Conservation (phyloP, 1,140 invertebrate genomes). For the Drosophila prosaltans region DNA sequence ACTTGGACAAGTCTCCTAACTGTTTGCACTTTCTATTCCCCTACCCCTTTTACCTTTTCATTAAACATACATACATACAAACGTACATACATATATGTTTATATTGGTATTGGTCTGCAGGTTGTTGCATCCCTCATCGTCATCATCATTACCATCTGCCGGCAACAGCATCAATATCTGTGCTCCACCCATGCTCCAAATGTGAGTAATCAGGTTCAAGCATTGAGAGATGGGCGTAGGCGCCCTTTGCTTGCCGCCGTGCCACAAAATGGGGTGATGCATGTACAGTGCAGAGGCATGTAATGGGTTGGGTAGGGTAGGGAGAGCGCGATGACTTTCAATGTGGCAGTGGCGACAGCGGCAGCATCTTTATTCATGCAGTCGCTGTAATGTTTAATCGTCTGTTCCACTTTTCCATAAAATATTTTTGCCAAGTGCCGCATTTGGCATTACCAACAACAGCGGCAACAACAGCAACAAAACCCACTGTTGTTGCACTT, state of each 20-base stretch:
- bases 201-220: constrained; percentile 42
- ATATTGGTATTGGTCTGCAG: background rate
- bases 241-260: constrained; percentile 46
- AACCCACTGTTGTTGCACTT: constrained; percentile 33
- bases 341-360: no score
- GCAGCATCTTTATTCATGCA: constrained; percentile 19
- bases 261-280: background rate
- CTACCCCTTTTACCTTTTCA: constrained; percentile 21
- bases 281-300: background rate
- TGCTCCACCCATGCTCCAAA: constrained; percentile 54
- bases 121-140: constrained; percentile 7
- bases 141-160: background rate
- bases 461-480: constrained; percentile 28
- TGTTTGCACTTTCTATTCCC: constrained; percentile 77
- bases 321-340: no score
- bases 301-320: background rate
- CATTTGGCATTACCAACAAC: constrained; percentile 60
- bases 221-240: constrained; percentile 38
- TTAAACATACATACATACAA: background rate
- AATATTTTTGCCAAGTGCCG: constrained; percentile 81
- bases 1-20: constrained; percentile 66
- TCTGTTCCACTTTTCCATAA: constrained; percentile 83
- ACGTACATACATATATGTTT: no score
- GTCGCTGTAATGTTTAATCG: constrained; percentile 75
- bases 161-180: constrained; percentile 32